Base-by-base conservation (phyloP, 1,140 invertebrate genomes). In the Sinonovacula constricta region DNA sequence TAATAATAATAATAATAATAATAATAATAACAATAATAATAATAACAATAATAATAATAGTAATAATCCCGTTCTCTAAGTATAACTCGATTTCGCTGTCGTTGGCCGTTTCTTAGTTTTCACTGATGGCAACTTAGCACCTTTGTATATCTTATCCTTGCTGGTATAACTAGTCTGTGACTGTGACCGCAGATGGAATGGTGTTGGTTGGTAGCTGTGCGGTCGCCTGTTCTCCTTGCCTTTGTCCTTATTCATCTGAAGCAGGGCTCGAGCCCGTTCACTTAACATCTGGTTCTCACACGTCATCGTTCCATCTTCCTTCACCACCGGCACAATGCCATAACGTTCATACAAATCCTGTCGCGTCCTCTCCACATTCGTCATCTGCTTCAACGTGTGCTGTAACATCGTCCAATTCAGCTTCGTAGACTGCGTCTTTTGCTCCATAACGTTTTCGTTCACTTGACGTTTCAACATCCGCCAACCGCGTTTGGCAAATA, bases 281-380 rank as follows among this genome's bases (percentile, higher is more conserved):
- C 85, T 86, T 14, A 86, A 76, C 85, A 86, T 86, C 14, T 53
- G 74, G 75, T 86, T 86, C 54, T 82, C 82, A 57, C 69, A 76
- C 1, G 82, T 75, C 18, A 80, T 26, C 0, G 53, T 78, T 18
- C 85, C 85, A 28, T 86, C 80, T 0, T 57, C 53, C 26, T 71
- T 62, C 1, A 81, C 39, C 3, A 53, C 71, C 1, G 85, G 85
- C 4, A 86, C 49, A 26, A 86, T 75, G 12, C 85, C 85, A 57
- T 86, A 86, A 0, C 85, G 67, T 45, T 81, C 77, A 71, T 86
- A 86, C 67, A 86, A 74, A 56, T 86, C 85, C 36, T 78, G 39
- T 15, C 85, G 60, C 5, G 82, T 78, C 22, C 68, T 34, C 51
- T 85, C 80, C 33, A 72, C 53, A 72, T 85, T 72, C 0, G 70